These are phyloP conservation scores for Oxytorus armatus DNA, from an alignment of 2,888 invertebrate genomes.

Conservation along the genomic window DNA sequence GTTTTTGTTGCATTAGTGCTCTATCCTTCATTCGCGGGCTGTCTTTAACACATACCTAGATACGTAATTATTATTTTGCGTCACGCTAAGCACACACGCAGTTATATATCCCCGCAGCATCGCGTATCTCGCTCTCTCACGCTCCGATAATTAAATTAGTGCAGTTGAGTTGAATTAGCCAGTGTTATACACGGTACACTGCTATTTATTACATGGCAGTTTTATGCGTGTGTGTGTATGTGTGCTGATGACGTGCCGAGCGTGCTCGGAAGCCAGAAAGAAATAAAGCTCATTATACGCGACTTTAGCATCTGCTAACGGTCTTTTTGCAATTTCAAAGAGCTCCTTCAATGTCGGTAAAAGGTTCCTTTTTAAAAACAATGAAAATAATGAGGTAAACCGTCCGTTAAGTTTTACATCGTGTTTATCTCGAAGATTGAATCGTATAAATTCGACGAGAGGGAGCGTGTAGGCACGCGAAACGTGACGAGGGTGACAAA, in stretches of 20 bases:
- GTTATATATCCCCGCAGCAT: neutral
- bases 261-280: conserved; percentile 35
- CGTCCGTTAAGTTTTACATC: too few species aligned
- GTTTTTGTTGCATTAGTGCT: too few species aligned
- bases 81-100: conserved; percentile 1
- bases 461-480: conserved; percentile 34
- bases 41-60: too few species aligned
- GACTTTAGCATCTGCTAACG: too few species aligned
- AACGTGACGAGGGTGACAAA: conserved; percentile 29
- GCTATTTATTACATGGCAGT: conserved; percentile 1
- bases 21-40: too few species aligned
- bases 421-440: too few species aligned
- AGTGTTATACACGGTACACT: conserved; percentile 1
- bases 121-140: conserved; percentile 5
- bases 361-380: too few species aligned
- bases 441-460: neutral
- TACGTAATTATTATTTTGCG: neutral
- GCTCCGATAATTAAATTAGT: conserved; percentile 43
- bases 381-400: too few species aligned
- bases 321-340: too few species aligned
- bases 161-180: conserved; percentile 21
- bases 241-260: conserved; percentile 11
- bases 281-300: conserved; percentile 40
- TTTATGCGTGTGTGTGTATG: too few species aligned
- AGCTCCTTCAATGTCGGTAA: too few species aligned